phyloP scores from a whole-genome alignment of 2,113 vertebrate genomes.

The Tetraodon nigroviridis region DNA sequence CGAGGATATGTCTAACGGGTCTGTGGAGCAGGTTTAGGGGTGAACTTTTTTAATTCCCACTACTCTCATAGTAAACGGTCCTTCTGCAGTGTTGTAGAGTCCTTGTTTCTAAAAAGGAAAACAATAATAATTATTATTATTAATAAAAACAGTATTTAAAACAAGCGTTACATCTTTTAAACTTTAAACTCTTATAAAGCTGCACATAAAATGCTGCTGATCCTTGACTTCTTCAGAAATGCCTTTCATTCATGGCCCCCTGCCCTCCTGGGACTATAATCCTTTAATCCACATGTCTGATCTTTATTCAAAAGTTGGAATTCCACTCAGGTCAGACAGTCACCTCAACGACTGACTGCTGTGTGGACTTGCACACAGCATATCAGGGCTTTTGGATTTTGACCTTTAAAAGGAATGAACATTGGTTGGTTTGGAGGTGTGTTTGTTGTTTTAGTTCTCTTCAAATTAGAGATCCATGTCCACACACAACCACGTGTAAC shows the following conservation, averaged over 20 bases:
- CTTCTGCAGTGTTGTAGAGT: conserved; percentile 32
- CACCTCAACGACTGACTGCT: conserved; percentile 1
- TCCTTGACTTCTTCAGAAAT: conserved; percentile 28
- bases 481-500: background rate
- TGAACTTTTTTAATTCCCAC: conserved; percentile 41
- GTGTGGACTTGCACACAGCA: conserved; percentile 10
- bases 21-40: conserved; percentile 12
- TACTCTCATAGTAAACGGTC: conserved; percentile 41
- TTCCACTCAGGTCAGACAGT: background rate
- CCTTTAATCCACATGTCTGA: conserved; percentile 44
- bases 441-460: conserved; percentile 16
- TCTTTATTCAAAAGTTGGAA: conserved; percentile 40
- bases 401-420: conserved; percentile 57
- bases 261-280: conserved; percentile 40
- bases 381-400: conserved; percentile 24
- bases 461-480: background rate
- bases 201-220: background rate
- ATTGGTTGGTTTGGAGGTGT: conserved; percentile 27
- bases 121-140: background rate
- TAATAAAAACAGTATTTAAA: conserved; percentile 1
- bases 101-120: conserved; percentile 10
- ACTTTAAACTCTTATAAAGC: background rate
- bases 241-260: conserved; percentile 4
- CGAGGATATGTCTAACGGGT: background rate
- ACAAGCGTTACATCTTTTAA: background rate